Base-by-base conservation (phyloP, 1,140 invertebrate genomes). In the Drosophila athabasca region DNA sequence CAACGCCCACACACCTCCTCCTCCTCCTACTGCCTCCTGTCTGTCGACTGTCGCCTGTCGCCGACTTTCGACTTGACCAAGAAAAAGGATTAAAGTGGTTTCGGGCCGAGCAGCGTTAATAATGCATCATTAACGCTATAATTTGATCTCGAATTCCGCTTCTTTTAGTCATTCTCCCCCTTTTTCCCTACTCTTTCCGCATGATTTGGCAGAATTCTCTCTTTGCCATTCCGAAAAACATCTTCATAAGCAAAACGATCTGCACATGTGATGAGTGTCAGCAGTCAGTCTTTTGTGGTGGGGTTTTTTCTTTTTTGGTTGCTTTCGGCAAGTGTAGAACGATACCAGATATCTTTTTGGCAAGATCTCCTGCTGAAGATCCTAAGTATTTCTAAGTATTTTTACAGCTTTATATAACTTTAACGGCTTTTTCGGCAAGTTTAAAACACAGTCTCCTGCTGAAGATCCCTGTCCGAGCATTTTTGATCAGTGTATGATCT, bases 111-210 rank as follows among this genome's bases (percentile, higher is more conserved):
- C 90, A 83, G 90, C 90, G 82, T 91, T 90, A 90, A 91, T 90
- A 90, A 91, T 91, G 90, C 90, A 91, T 90, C 85, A 91, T 91
- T 90, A 91, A 91, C 90, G 90, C 90, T 91, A 80, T 90, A 90
- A 90, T 90, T 90, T 90, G 79, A 64, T 57, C 52, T 59, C 64
- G 44, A 83, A 76, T 59, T 72, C 54, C 66, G 55, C 59, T 48
- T 44, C 45, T 57, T 35, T 51, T 50, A 9, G 52, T 69, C 44
- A 45, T 60, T 69, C 35, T 35, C 55, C 31, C 39, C 29, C 31
- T 26, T 17, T 6, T 2, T 8, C 39, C 29, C 6, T 31, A 2
- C 44, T 55, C 35, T 39, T 39, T 13, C 35, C 35, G 67, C 73
- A 79, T 89, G 84, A 89, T 80, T 89, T 64, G 87, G 84, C 84